Base-by-base conservation (phyloP, 2,888 invertebrate genomes). In the Drosophila phalerata region DNA sequence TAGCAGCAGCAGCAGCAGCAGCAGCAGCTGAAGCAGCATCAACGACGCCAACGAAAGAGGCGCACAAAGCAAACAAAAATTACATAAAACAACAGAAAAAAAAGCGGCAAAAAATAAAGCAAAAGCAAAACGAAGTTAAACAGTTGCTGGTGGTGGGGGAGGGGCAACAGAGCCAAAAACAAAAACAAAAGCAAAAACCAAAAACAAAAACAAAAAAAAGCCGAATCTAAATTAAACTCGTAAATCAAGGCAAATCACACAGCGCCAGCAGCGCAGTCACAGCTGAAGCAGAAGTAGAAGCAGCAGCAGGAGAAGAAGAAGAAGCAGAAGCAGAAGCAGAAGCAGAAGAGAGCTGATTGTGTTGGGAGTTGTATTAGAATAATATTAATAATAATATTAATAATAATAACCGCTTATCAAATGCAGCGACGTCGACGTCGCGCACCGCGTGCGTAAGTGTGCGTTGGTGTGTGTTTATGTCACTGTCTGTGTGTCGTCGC, bases 391-490 rank as follows among this genome's bases (percentile, higher is more conserved):
- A 61, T 17, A 51, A 51, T 37, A 42, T 34, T 40, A 51, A 51
- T 32, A 45, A 45, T 17, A 51, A n/a, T 8, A 66, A 47, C 3
- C 77, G 69, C 82, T 80, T 82, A 85, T 73, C 86, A 78, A 83
- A 88, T 85, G 88, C 73, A 69, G 84, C 84, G 79, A 70, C 83
- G 80, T 69, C 83, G 85, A 79, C 88, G 82, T 15, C 77, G 80
- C 62, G 64, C 80, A 67, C 85, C 68, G 64, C 69, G 79, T 79
- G 82, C 82, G 82, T 83, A 79, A 87, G 74, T 52, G 58, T 73
- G 69, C 42, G 37, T 45, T 55, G 58, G 53, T 51, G 32, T 48
- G 22, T 52, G 32, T 30, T 13, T 25, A 22, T 43, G 43, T n/a
- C 22, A 25, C 43, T 47, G 67, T 68, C 32, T 22, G 32, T 22